Percentiles rank a stretch among this genome's conserved stretches.
These are phyloP conservation scores for Heliconius himera DNA, from an alignment of 1,140 invertebrate genomes.

Conservation along the genomic window DNA sequence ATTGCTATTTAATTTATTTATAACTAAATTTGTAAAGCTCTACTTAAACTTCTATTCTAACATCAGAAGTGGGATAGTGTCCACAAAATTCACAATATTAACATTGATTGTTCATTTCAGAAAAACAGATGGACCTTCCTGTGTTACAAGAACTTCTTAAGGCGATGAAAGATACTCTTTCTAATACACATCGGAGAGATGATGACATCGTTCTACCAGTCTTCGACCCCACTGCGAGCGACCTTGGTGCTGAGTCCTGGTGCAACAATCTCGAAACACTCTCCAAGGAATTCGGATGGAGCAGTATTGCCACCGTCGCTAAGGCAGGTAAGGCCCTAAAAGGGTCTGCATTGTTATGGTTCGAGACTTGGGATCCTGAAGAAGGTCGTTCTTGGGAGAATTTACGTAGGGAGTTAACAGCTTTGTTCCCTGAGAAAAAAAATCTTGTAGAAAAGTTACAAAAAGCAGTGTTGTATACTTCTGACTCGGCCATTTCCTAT, in stretches of 20 bases:
- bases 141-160: slow-evolving; percentile 24
- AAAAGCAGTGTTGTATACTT: slow-evolving; percentile 37
- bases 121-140: not conserved
- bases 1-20: no score
- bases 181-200: slow-evolving; percentile 1
- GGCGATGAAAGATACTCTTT: slow-evolving; percentile 32
- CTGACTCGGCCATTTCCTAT: slow-evolving; percentile 40
- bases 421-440: slow-evolving; percentile 38
- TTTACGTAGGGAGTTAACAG: slow-evolving; percentile 29
- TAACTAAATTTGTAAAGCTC: no score
- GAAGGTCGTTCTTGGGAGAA: slow-evolving; percentile 33
- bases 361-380: slow-evolving; percentile 42
- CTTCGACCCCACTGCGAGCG: slow-evolving; percentile 37
- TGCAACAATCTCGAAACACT: slow-evolving; percentile 38
- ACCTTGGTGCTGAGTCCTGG: slow-evolving; percentile 42
- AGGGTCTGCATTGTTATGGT: slow-evolving; percentile 47
- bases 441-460: slow-evolving; percentile 42
- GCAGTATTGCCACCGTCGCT: slow-evolving; percentile 30
- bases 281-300: slow-evolving; percentile 37
- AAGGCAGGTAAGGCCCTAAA: slow-evolving; percentile 46
- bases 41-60: no score
- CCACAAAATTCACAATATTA: not conserved
- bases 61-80: slow-evolving; percentile 3
- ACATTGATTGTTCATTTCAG: slow-evolving; percentile 5
- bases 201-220: slow-evolving; percentile 42